Conservation (phyloP, 2,113 vertebrate genomes). For the Rhinopomastus cyanomelas region DNA sequence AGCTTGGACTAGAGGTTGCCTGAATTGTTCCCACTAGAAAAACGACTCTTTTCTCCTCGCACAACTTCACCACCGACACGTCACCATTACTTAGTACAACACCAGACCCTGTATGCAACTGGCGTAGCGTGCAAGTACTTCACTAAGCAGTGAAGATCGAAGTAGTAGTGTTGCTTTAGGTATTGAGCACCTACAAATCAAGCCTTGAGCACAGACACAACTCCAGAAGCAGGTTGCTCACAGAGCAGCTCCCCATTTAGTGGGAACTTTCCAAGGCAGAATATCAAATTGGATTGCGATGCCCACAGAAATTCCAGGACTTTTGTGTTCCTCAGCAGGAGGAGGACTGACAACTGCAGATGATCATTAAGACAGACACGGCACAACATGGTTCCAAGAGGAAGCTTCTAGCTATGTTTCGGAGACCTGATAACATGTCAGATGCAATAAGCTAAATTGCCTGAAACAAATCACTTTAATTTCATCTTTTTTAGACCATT, state of each 20-base stretch:
- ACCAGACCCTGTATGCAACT: too few species aligned
- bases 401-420: not conserved
- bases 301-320: not conserved
- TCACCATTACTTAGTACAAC: too few species aligned
- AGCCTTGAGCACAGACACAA: too few species aligned
- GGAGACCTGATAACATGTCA: not conserved
- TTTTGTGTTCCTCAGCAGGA: not conserved
- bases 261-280: not conserved
- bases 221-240: not conserved
- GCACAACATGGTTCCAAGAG: not conserved
- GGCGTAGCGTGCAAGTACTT: too few species aligned
- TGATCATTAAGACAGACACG: not conserved
- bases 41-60: too few species aligned
- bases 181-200: too few species aligned
- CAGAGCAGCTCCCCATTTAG: not conserved
- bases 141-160: too few species aligned
- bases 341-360: not conserved
- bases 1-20: too few species aligned
- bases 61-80: too few species aligned
- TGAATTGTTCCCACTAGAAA: too few species aligned
- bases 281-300: not conserved
- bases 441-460: slow-evolving; percentile 21
- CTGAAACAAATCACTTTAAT: slow-evolving; percentile 35
- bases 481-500: slow-evolving; percentile 10
- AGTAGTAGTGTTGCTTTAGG: too few species aligned